phyloP scores from a whole-genome alignment of 2,797 vertebrate species.

The Cryptoprocta ferox region DNA sequence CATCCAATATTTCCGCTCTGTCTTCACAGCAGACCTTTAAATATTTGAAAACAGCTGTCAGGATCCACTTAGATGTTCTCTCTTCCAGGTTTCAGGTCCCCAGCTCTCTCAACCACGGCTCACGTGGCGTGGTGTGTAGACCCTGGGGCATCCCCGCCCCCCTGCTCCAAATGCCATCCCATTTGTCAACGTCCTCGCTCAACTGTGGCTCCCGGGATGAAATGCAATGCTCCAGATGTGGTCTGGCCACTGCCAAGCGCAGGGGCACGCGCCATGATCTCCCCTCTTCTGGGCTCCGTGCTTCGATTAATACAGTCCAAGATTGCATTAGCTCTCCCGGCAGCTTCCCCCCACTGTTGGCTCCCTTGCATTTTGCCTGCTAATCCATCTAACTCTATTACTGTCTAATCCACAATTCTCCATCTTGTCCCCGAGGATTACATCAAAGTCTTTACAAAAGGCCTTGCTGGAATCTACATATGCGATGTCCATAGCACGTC shows the following conservation, averaged over 20 bases:
- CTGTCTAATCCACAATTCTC: conserved; percentile 19
- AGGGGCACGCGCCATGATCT: neutral
- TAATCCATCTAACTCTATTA: conserved; percentile 46
- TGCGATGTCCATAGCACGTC: neutral
- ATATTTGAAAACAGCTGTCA: conserved; percentile 61
- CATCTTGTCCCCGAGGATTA: neutral
- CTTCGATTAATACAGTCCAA: neutral
- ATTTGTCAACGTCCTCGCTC: conserved; percentile 45
- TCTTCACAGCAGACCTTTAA: conserved; percentile 39
- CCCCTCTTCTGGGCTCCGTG: neutral
- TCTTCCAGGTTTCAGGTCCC: conserved; percentile 28
- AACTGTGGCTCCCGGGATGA: neutral
- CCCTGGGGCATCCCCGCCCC: neutral
- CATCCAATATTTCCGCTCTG: neutral
- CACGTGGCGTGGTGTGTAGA: neutral
- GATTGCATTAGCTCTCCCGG: neutral
- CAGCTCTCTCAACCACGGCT: neutral
- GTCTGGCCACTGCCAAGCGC: neutral
- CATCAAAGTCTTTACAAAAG: conserved; percentile 30
- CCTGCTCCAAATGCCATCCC: neutral
- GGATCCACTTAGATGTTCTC: neutral
- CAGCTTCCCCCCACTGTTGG: neutral
- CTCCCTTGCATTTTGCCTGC: conserved; percentile 34
- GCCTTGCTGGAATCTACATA: neutral
- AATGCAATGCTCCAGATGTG: conserved; percentile 50